Conservation (phyloP, 2,113 vertebrate genomes). For the Ailurus styani region DNA sequence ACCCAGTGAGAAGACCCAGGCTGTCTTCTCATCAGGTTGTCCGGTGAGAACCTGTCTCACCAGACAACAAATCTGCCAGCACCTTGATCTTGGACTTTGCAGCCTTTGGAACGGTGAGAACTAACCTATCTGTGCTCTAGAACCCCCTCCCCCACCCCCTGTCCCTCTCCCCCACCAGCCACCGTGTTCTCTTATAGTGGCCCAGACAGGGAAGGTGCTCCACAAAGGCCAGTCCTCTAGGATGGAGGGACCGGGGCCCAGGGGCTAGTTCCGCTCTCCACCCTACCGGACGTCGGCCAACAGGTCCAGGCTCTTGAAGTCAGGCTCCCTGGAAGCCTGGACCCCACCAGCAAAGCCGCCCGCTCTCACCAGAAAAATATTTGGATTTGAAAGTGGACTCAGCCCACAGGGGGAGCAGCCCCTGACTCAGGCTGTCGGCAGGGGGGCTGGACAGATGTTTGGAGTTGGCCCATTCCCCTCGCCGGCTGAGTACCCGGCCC, state of each 20-base stretch:
- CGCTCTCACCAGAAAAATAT: slow-evolving; percentile 44
- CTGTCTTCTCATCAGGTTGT: background rate
- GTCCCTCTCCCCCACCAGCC: too few relatives aligned
- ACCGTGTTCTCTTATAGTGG: fast-evolving
- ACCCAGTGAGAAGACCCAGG: background rate
- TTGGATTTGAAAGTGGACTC: slow-evolving; percentile 12
- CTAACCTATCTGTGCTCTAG: background rate
- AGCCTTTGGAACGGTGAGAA: background rate
- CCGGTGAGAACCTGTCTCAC: background rate
- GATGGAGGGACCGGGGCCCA: fast-evolving
- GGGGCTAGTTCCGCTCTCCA: background rate
- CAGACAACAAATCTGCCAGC: background rate
- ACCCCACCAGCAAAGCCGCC: background rate
- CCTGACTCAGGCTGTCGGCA: background rate
- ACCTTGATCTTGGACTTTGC: background rate
- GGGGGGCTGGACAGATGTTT: background rate
- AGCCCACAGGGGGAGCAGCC: background rate
- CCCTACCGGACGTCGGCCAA: fast-evolving
- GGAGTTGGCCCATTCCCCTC: background rate
- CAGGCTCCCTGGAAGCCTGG: background rate
- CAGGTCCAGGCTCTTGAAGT: background rate
- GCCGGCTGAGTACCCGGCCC: background rate
- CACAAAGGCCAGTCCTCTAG: background rate
- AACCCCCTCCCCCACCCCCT: too few relatives aligned
- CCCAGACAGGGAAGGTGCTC: background rate